These are phyloP conservation scores for Anas flavirostris DNA, from an alignment of 2,797 vertebrate genomes.

Conservation along the genomic window DNA sequence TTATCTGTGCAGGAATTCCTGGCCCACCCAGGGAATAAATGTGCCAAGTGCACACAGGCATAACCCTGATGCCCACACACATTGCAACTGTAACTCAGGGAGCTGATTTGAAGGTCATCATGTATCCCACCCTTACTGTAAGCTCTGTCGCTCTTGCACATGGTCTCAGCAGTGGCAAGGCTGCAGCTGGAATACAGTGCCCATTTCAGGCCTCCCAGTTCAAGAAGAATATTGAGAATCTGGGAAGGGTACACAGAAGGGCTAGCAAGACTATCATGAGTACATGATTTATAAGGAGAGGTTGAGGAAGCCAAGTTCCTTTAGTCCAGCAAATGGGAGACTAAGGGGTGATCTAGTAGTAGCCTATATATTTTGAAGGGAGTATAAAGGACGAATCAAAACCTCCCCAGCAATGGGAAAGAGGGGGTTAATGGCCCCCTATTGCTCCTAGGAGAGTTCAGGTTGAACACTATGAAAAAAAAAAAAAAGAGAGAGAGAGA, in stretches of 20 bases:
- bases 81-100: background rate
- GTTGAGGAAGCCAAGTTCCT: background rate
- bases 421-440: background rate
- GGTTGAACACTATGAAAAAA: too few relatives aligned
- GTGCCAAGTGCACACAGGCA: background rate
- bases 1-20: background rate
- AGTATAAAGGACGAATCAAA: background rate
- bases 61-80: background rate
- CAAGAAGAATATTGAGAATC: background rate
- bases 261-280: background rate
- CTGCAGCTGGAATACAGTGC: background rate
- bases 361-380: background rate
- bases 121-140: rapidly evolving
- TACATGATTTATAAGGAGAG: background rate
- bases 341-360: background rate
- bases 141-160: background rate
- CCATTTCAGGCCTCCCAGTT: background rate
- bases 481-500: background rate
- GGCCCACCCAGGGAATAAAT: background rate
- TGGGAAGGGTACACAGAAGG: background rate
- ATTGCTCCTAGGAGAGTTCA: background rate
- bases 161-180: background rate
- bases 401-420: background rate
- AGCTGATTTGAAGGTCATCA: background rate
- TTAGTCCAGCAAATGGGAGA: background rate